A percentile compares a stretch with the other conserved stretches of the same genome.
These are phyloP conservation scores for Sebastes vulpes DNA, from an alignment of 2,797 vertebrate species.

Conservation along the genomic window DNA sequence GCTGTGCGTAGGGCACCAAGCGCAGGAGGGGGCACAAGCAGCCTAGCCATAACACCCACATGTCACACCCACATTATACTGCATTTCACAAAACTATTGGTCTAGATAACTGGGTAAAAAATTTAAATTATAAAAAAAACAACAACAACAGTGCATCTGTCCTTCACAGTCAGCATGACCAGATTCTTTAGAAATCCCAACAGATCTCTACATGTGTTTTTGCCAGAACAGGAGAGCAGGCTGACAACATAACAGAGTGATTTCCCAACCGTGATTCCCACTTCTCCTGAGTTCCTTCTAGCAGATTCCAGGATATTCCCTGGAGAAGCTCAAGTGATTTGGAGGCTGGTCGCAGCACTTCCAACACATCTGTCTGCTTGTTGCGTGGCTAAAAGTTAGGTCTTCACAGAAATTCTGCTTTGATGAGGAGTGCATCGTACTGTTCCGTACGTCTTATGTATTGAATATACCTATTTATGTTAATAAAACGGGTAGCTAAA, in stretches of 20 bases:
- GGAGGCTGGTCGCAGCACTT: slow-evolving; percentile 32
- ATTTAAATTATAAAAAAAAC: background rate
- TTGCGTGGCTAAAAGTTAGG: slow-evolving; percentile 27
- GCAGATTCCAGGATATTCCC: slow-evolving; percentile 48
- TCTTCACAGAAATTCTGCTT: background rate
- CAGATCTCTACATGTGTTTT: background rate
- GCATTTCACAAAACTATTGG: background rate
- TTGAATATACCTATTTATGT: no score
- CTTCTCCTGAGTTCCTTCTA: slow-evolving; percentile 15
- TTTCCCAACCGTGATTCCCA: slow-evolving; percentile 33
- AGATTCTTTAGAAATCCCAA: background rate
- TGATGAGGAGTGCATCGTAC: background rate
- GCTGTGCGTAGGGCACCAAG: no score
- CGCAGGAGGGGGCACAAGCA: no score
- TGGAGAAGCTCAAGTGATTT: slow-evolving; percentile 30
- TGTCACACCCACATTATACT: background rate
- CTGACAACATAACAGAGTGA: slow-evolving; percentile 21
- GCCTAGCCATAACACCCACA: background rate
- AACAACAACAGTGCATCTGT: background rate
- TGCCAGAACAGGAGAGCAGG: slow-evolving; percentile 5
- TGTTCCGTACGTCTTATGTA: background rate
- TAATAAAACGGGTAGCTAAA: no score
- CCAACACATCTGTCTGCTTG: slow-evolving; percentile 1
- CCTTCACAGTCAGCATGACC: background rate
- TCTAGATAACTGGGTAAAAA: background rate